A percentile compares a stretch with the other conserved stretches of the same genome.
These are phyloP conservation scores for Stegodyphus dumicola DNA, from an alignment of 1,140 invertebrate species.

Conservation along the genomic window DNA sequence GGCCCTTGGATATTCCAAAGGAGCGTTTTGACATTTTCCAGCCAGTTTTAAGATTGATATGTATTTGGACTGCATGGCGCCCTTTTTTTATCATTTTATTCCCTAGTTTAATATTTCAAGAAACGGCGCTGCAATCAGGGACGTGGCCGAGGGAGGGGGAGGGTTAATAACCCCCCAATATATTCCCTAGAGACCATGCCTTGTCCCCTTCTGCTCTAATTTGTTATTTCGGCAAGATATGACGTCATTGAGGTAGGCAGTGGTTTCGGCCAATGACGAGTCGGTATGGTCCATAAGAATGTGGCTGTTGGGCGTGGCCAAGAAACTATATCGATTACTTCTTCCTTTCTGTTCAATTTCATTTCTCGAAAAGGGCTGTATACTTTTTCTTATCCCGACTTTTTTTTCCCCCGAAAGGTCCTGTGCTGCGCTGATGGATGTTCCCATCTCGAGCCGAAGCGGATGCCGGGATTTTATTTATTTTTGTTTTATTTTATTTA, in stretches of 20 bases:
- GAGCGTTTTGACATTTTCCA: slow-evolving; percentile 49
- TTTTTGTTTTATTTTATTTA: slow-evolving; percentile 19
- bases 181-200: slow-evolving; percentile 49
- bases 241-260: slow-evolving; percentile 56
- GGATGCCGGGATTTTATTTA: slow-evolving; percentile 15
- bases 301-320: slow-evolving; percentile 48
- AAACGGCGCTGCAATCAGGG: slow-evolving; percentile 49
- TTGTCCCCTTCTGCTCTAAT: slow-evolving; percentile 44
- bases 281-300: slow-evolving; percentile 34
- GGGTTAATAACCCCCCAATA: slow-evolving; percentile 59
- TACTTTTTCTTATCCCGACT: neutral
- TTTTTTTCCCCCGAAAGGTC: neutral
- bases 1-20: slow-evolving; percentile 9
- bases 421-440: slow-evolving; percentile 49
- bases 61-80: slow-evolving; percentile 47
- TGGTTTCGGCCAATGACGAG: slow-evolving; percentile 36
- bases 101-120: slow-evolving; percentile 60
- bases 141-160: slow-evolving; percentile 17
- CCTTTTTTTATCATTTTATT: slow-evolving; percentile 45
- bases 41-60: slow-evolving; percentile 51
- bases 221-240: slow-evolving; percentile 47
- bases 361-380: slow-evolving; percentile 37
- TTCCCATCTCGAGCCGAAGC: slow-evolving; percentile 34
- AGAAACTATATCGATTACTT: slow-evolving; percentile 58
- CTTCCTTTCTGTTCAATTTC: slow-evolving; percentile 58